These are phyloP conservation scores for Actinia tenebrosa DNA, from an alignment of 64 coral and sea anemone species.

Conservation along the genomic window DNA sequence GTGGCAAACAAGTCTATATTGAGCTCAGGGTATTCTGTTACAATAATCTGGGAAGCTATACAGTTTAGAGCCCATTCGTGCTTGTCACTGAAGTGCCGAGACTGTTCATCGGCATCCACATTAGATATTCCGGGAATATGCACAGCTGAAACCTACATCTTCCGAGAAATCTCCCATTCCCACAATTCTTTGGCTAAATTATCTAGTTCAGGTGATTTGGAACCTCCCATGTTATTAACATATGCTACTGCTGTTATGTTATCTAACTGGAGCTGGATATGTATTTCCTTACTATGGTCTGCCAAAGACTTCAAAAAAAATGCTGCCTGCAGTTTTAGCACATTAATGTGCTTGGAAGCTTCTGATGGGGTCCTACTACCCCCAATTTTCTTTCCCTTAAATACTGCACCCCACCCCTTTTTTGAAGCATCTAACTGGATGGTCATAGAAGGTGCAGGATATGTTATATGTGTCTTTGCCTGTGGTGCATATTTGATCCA, in stretches of 20 bases:
- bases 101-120: constrained; percentile 42
- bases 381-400: constrained; percentile 9
- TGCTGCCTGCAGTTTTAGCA: constrained; percentile 36
- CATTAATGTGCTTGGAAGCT: constrained; percentile 28
- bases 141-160: constrained; percentile 45
- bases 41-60: constrained; percentile 28
- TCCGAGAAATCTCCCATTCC: constrained; percentile 41
- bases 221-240: constrained; percentile 65
- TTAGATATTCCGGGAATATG: constrained; percentile 48
- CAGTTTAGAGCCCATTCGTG: constrained; percentile 42
- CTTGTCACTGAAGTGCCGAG: constrained; percentile 17
- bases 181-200: constrained; percentile 37
- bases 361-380: constrained; percentile 39
- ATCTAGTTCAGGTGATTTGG: constrained; percentile 36
- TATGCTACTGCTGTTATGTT: constrained; percentile 62
- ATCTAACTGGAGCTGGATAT: constrained; percentile 50
- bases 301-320: constrained; percentile 52
- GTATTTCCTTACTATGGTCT: neutral
- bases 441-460: constrained; percentile 12
- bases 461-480: neutral
- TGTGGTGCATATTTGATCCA: constrained; percentile 27
- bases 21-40: constrained; percentile 43
- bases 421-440: constrained; percentile 56
- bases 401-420: constrained; percentile 49
- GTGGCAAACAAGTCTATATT: constrained; percentile 69